phyloP scores from a whole-genome alignment of 2,797 vertebrate genomes.

The Poliocrania exsul region DNA sequence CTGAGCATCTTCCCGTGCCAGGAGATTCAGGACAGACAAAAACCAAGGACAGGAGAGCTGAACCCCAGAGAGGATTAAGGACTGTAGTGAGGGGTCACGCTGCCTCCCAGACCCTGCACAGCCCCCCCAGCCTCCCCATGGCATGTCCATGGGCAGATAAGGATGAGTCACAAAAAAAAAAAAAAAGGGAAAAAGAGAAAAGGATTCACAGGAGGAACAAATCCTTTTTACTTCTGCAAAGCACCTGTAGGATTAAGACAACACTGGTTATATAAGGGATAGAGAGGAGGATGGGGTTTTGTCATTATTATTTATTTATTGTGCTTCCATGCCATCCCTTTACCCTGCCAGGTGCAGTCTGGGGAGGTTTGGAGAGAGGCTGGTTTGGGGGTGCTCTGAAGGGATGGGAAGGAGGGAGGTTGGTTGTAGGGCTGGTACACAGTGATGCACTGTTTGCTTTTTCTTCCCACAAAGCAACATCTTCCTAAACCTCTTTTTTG shows the following conservation, averaged over 20 bases:
- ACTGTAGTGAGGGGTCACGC: background rate
- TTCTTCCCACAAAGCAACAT: background rate
- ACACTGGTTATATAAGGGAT: background rate
- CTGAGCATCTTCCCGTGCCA: background rate
- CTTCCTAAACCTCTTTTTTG: background rate
- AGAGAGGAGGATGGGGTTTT: background rate
- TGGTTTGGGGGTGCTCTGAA: background rate
- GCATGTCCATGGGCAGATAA: accelerated
- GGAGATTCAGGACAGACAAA: background rate
- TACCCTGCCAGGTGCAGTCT: background rate
- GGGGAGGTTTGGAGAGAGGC: background rate
- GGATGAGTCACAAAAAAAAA: background rate
- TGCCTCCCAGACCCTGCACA: background rate
- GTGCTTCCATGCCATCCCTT: background rate
- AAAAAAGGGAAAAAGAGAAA: background rate
- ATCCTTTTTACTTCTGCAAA: background rate
- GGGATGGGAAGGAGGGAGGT: too few relatives aligned
- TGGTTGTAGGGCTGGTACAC: background rate
- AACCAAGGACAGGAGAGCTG: background rate
- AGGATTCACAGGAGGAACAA: background rate
- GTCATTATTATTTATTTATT: background rate
- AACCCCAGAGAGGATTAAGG: background rate
- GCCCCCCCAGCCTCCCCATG: background rate
- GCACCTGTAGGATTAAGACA: slow-evolving; percentile 50
- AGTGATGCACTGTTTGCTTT: accelerated